A percentile compares a stretch with the other conserved stretches of the same genome.
Conservation (phyloP, 2,113 vertebrate genomes). For the Jaculus jaculus region DNA sequence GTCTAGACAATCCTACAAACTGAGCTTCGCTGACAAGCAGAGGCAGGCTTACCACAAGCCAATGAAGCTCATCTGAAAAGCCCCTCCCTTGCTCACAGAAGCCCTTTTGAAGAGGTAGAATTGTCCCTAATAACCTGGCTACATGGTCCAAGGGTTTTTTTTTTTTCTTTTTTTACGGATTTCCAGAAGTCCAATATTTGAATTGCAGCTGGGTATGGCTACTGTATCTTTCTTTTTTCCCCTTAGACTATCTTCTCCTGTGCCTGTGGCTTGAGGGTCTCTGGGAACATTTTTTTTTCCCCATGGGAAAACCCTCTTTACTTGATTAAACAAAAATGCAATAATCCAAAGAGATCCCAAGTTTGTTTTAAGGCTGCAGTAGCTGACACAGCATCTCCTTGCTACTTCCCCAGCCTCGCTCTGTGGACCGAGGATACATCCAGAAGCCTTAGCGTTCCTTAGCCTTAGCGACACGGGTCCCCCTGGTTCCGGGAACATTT, state of each 20-base stretch:
- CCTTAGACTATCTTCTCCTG: background rate
- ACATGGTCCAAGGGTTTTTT: fast-evolving
- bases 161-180: background rate
- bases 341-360: no score
- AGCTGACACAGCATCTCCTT: no score
- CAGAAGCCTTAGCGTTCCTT: no score
- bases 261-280: background rate
- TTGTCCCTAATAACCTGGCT: no score
- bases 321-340: no score
- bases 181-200: background rate
- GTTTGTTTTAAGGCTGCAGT: no score
- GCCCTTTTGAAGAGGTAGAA: background rate
- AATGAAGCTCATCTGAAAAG: background rate
- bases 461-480: background rate
- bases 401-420: no score
- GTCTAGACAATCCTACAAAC: constrained; percentile 58
- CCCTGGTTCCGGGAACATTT: background rate
- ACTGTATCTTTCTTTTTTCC: background rate
- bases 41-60: background rate
- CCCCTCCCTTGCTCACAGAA: background rate
- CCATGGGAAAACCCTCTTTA: no score
- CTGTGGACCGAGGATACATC: no score
- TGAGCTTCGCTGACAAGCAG: constrained; percentile 33
- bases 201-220: background rate
- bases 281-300: background rate